Evolutionary conservation across 1,140 invertebrate genomes (phyloP), one percentile per base, ranked within the genome.

Genomic region (Thaumetopoea pityocampa): DNA sequence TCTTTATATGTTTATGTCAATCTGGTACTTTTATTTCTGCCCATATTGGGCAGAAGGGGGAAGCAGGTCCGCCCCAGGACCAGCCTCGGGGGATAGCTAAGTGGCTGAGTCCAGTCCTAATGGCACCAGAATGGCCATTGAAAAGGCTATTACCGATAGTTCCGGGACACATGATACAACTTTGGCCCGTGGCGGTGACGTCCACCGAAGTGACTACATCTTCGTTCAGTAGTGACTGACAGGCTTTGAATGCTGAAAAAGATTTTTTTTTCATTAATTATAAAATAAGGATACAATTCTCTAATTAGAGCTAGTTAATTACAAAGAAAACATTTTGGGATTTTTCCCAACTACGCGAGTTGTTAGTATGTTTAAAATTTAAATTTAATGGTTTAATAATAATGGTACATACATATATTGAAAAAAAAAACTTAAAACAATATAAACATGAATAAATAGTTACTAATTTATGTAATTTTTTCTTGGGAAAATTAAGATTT

Each of bases 81-180:
- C 93, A 95, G 5, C 92, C 92, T 22, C 90, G 86, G 1, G 93
- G 93, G 36, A 95, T 94, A 19, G 92, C 92, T n/a, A 93, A 72
- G 65, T 93, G 93, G 40, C 87, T 89, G 12, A 94, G 76, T 0
- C 92, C 92, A 11, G 89, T 86, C 11, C 87, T 80, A 18, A 94
- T 84, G n/a, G 91, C 85, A 9, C 90, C 89, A 17, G 85, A 85
- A 16, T 87, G 67, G 7, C 90, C 92, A 32, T 79, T 81, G 38
- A 77, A 84, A 17, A 42, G 47, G 15, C 59, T 65, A 4, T 53
- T 60, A 4, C 67, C 70, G 15, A 56, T 34, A 8, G 41, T 44
- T 2, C 74, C 69, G 0, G 74, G 50, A 14, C 69, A 64, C 1
- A 86, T 19, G 3, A 86, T 77, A 14, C 42, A 41, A 23, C 65